Evolutionary conservation across 2,113 vertebrate species (phyloP).

Genomic region (Coracopsis vasa): DNA sequence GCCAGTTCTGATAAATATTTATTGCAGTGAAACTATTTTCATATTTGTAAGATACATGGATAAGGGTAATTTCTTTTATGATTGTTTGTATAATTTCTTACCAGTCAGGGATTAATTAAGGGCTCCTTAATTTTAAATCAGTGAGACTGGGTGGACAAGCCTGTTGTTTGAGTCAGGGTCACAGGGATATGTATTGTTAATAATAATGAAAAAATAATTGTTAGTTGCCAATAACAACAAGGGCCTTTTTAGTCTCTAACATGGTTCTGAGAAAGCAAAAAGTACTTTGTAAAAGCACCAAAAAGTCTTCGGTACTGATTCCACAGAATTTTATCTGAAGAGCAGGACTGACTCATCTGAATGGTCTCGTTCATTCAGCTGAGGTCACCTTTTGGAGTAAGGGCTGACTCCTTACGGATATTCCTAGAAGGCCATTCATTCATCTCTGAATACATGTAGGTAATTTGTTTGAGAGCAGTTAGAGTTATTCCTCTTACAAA

Average conservation of each 20-base stretch:
- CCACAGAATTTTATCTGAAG: neutral
- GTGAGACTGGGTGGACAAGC: no score
- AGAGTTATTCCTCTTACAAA: neutral
- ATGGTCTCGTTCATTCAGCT: conserved; percentile 5
- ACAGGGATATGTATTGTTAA: no score
- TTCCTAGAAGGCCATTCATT: conserved; percentile 15
- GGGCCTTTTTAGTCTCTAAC: no score
- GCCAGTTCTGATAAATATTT: neutral
- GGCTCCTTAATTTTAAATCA: no score
- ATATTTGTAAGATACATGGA: neutral
- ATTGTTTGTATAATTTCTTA: neutral
- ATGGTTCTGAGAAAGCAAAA: neutral
- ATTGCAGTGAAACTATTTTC: neutral
- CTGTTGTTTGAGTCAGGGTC: no score
- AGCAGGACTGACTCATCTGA: conserved; percentile 4
- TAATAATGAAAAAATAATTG: no score
- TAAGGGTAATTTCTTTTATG: neutral
- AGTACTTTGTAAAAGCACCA: neutral
- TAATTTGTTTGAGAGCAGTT: neutral
- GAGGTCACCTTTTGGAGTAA: conserved; percentile 39
- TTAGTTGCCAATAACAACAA: no score
- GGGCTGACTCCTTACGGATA: neutral
- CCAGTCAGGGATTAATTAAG: neutral
- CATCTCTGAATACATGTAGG: neutral
- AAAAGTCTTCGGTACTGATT: neutral